Conservation (phyloP, 2,113 vertebrate species). For the Rhizomys pruinosus region DNA sequence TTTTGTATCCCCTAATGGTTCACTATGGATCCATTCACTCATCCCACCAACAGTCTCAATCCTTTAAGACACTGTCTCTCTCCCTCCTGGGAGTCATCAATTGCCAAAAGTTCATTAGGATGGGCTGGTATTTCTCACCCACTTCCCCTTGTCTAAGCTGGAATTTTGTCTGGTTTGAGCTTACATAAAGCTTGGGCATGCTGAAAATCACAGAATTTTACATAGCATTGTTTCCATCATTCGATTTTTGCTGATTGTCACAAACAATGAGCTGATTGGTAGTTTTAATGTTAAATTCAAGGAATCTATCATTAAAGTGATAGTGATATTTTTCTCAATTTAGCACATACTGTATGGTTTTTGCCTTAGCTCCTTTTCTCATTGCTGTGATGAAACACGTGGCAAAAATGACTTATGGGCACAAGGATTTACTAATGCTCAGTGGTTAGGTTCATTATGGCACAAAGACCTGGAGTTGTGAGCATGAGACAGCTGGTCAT, state of each 20-base stretch:
- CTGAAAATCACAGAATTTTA: neutral
- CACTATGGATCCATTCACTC: too few relatives aligned
- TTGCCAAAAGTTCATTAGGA: too few relatives aligned
- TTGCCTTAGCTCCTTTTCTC: neutral
- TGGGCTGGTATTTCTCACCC: too few relatives aligned
- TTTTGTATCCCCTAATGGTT: too few relatives aligned
- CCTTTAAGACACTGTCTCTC: too few relatives aligned
- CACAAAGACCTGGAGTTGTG: neutral
- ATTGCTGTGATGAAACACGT: neutral
- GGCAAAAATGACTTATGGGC: neutral
- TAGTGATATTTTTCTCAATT: slow-evolving; percentile 8
- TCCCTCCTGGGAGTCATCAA: too few relatives aligned
- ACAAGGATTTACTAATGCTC: neutral
- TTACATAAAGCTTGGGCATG: too few relatives aligned
- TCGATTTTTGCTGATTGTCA: slow-evolving; percentile 46
- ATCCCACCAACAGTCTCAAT: too few relatives aligned
- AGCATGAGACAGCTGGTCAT: neutral
- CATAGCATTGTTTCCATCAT: slow-evolving; percentile 23
- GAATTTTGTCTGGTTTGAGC: too few relatives aligned
- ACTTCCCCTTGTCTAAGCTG: too few relatives aligned
- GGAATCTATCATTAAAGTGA: slow-evolving; percentile 41
- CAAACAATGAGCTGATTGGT: slow-evolving; percentile 34
- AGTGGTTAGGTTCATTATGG: neutral
- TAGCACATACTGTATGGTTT: neutral
- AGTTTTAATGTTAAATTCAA: slow-evolving; percentile 36